Evolutionary conservation across 2,888 invertebrate species (phyloP).

Genomic region (Anoplius nigerrimus): DNA sequence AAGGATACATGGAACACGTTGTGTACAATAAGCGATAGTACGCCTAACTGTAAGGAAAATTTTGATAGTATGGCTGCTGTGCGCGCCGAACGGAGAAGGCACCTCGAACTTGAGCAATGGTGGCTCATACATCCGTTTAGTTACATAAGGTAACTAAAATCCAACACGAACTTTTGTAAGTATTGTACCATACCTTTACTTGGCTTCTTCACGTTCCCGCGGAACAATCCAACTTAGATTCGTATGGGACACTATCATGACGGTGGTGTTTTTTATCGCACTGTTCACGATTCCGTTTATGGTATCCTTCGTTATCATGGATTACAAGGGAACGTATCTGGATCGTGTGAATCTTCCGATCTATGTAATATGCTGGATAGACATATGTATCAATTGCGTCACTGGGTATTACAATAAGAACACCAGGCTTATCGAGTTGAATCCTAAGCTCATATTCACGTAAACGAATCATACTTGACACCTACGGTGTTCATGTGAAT

Average conservation of each 20-base stretch:
- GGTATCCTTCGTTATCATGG: conserved; percentile 62
- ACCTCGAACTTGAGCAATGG: conserved; percentile 46
- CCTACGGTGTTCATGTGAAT: background rate
- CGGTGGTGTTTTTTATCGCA: conserved; percentile 55
- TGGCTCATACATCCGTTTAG: conserved; percentile 72
- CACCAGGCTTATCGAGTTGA: conserved; percentile 49
- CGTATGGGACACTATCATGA: conserved; percentile 66
- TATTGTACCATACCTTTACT: no score
- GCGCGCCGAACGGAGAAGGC: conserved; percentile 59
- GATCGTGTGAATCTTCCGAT: conserved; percentile 61
- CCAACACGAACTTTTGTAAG: no score
- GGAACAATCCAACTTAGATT: conserved; percentile 50
- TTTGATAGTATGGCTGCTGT: conserved; percentile 59
- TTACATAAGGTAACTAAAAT: conserved; percentile 43
- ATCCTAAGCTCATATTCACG: conserved; percentile 58
- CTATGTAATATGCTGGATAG: conserved; percentile 66
- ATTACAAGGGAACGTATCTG: conserved; percentile 52
- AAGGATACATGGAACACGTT: conserved; percentile 20
- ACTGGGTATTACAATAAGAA: conserved; percentile 59
- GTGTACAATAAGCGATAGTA: conserved; percentile 48
- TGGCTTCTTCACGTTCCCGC: no score
- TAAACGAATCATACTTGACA: conserved; percentile 30
- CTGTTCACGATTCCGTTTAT: conserved; percentile 67
- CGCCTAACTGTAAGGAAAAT: conserved; percentile 57
- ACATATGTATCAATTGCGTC: conserved; percentile 61